Evolutionary conservation across 2,113 vertebrate species (phyloP).

Genomic region (Campylomormyrus numenius): DNA sequence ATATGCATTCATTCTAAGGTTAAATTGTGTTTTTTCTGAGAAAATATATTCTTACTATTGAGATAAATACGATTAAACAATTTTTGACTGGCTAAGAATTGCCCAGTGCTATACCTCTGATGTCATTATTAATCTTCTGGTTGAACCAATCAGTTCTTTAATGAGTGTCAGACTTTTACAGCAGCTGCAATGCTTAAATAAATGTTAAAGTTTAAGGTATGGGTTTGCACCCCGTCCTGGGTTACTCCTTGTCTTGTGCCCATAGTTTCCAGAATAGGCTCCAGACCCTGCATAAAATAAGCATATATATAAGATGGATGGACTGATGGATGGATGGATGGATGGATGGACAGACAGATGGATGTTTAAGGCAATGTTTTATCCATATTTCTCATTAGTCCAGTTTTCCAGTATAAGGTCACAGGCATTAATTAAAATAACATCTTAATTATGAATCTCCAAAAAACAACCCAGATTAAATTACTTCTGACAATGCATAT

Average conservation of each 20-base stretch:
- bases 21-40: background rate
- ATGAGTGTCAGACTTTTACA: background rate
- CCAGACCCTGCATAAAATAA: background rate
- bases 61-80: background rate
- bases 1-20: background rate
- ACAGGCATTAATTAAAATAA: background rate
- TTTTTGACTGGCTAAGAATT: background rate
- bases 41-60: no score
- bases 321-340: background rate
- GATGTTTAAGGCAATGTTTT: background rate
- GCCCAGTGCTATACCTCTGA: background rate
- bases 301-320: background rate
- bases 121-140: background rate
- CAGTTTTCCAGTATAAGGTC: background rate
- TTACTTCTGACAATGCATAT: background rate
- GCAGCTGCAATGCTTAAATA: background rate
- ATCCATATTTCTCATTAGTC: background rate
- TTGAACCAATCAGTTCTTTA: background rate
- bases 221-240: background rate
- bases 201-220: background rate
- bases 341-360: background rate
- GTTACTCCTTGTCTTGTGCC: background rate
- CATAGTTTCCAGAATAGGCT: background rate
- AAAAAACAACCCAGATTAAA: background rate
- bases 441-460: background rate